phyloP scores from a whole-genome alignment of 1,140 invertebrate species.

The Pachypsylla venusta region DNA sequence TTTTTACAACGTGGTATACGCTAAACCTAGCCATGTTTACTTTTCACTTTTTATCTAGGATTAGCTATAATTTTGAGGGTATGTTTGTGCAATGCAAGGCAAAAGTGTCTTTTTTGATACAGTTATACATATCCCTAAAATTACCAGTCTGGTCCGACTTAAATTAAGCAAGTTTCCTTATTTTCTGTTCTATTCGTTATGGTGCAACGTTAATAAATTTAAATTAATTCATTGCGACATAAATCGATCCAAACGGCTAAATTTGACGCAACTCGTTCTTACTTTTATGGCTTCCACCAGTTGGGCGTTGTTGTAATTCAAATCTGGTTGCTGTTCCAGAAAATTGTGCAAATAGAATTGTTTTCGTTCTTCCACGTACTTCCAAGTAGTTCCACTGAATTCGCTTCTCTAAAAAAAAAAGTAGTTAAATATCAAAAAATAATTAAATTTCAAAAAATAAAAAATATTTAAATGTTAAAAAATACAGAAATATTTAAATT shows the following conservation, averaged over 20 bases:
- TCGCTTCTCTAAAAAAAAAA: not conserved
- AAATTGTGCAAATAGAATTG: constrained; percentile 66
- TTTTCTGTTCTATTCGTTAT: no score
- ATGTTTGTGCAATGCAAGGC: not conserved
- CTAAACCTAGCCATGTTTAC: not conserved
- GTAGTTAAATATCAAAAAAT: no score
- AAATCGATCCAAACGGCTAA: not conserved
- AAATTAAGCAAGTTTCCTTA: no score
- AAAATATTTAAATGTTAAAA: no score
- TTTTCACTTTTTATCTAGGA: not conserved
- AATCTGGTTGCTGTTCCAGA: constrained; percentile 50
- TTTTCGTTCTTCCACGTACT: constrained; percentile 43
- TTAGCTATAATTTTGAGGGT: not conserved
- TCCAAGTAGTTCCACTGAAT: constrained; percentile 50
- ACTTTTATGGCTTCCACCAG: constrained; percentile 48
- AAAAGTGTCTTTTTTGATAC: not conserved
- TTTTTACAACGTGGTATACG: no score
- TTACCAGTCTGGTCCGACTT: not conserved
- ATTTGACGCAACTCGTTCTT: constrained; percentile 1
- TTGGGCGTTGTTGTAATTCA: constrained; percentile 48
- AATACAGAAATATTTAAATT: no score
- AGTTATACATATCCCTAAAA: not conserved
- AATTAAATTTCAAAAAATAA: no score
- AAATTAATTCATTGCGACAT: not conserved
- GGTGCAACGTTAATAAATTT: not conserved